Conservation (phyloP, 2,797 vertebrate genomes). For the Sebastes diaconus region DNA sequence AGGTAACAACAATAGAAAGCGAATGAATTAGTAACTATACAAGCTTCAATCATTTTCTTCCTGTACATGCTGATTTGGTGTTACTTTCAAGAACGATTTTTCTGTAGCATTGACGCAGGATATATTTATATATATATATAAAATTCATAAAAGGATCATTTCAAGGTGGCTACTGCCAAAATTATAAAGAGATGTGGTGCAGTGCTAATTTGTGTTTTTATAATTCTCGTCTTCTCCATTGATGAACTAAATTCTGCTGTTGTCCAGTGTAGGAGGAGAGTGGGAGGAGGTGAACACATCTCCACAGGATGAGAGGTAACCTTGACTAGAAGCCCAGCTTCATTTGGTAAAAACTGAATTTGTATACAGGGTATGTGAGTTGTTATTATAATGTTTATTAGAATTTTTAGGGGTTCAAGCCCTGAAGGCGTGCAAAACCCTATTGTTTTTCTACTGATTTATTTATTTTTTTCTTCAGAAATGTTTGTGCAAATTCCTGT, state of each 20-base stretch:
- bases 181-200: neutral
- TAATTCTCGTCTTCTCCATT: conserved; percentile 5
- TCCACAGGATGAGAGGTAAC: conserved; percentile 31
- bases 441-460: too few relatives aligned
- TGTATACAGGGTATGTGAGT: neutral
- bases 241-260: conserved; percentile 24
- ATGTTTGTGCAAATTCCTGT: too few relatives aligned
- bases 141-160: neutral
- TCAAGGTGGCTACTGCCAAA: neutral
- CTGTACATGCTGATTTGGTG: neutral
- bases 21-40: neutral
- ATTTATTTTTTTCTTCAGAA: too few relatives aligned
- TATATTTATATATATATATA: neutral
- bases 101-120: neutral
- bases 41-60: neutral
- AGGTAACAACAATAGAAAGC: neutral
- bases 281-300: conserved; percentile 51
- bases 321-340: conserved; percentile 34
- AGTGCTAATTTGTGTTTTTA: neutral
- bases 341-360: conserved; percentile 25
- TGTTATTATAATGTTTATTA: neutral
- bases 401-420: neutral
- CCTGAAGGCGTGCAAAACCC: too few relatives aligned
- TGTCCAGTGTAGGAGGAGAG: conserved; percentile 30
- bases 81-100: neutral